A percentile compares a stretch with the other conserved stretches of the same genome.
phyloP scores from a whole-genome alignment of 2,797 vertebrate species.

The Fringilla coelebs region DNA sequence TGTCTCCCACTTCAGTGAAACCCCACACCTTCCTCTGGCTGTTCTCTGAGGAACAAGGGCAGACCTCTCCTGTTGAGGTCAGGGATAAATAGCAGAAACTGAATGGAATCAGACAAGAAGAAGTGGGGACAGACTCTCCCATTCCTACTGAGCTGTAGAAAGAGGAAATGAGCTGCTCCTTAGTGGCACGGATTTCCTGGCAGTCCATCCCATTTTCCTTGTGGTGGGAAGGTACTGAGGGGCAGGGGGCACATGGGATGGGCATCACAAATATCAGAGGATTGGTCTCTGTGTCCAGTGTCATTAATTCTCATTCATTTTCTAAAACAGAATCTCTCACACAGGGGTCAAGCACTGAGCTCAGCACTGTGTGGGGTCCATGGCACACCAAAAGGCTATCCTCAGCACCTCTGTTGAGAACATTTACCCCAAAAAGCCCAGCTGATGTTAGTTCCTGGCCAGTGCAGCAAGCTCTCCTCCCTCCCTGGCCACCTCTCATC shows the following conservation, averaged over 20 bases:
- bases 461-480: background rate
- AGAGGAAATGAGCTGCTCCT: background rate
- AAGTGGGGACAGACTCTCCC: background rate
- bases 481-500: background rate
- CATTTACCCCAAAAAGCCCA: background rate
- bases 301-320: background rate
- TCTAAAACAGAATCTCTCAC: background rate
- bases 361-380: background rate
- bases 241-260: accelerated
- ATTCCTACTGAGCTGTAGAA: background rate
- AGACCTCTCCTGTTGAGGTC: background rate
- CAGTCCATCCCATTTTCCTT: background rate
- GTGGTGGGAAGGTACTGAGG: background rate
- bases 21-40: background rate
- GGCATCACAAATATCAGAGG: background rate
- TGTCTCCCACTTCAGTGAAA: background rate
- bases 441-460: background rate
- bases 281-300: background rate
- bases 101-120: background rate
- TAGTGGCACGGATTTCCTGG: background rate
- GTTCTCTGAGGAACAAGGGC: background rate
- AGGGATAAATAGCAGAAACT: background rate
- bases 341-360: background rate
- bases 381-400: background rate
- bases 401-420: background rate